Conservation (phyloP, 2,888 invertebrate species). For the Tethea ocularis region DNA sequence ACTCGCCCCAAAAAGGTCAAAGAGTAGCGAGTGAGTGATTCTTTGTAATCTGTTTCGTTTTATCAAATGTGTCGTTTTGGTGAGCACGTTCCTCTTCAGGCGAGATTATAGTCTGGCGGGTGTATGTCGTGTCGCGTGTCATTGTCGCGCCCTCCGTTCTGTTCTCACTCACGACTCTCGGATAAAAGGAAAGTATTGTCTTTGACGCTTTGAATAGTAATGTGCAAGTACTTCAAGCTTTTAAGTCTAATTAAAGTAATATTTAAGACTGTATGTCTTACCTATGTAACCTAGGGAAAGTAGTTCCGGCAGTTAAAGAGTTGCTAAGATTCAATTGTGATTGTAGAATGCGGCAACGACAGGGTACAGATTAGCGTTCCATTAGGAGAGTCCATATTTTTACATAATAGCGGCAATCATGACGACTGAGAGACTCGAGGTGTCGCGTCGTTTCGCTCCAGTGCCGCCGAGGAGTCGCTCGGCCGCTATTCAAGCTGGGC, state of each 20-base stretch:
- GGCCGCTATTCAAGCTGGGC: neutral
- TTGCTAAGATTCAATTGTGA: neutral
- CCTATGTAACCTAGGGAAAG: neutral
- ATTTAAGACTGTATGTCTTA: no score
- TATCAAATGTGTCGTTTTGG: constrained; percentile 4
- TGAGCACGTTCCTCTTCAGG: neutral
- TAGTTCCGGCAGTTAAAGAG: neutral
- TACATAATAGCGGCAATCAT: neutral
- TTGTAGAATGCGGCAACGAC: neutral
- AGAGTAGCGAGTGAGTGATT: constrained; percentile 3
- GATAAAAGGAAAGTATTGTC: neutral
- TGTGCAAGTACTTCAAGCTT: neutral
- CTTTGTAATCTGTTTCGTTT: constrained; percentile 4
- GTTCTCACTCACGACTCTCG: neutral
- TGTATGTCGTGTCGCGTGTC: neutral
- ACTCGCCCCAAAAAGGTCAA: neutral
- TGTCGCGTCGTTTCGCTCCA: no score
- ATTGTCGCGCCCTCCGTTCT: no score
- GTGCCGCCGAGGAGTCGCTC: neutral
- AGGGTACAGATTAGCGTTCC: neutral
- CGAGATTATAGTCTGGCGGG: neutral
- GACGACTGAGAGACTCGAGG: neutral
- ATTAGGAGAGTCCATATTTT: constrained; percentile 4
- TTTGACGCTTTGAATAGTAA: neutral
- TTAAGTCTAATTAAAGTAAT: no score